A percentile compares a stretch with the other conserved stretches of the same genome.
Evolutionary conservation across 2,888 invertebrate species (phyloP).

Genomic region (Pristionchus mayeri): DNA sequence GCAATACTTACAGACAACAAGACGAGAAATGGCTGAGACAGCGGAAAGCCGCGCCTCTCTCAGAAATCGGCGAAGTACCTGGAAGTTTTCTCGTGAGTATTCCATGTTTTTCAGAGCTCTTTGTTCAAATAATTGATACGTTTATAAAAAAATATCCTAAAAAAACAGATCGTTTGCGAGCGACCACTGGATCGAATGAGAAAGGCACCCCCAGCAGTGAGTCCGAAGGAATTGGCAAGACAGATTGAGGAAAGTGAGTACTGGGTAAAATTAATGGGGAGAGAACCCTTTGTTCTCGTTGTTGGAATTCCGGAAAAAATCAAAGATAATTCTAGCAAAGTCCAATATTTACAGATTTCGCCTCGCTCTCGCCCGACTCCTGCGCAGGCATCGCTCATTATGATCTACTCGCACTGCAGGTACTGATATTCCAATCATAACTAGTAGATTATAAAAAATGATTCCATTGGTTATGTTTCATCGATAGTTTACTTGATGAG

Average conservation of each 20-base stretch:
- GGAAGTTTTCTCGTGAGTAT: not conserved
- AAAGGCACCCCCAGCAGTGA: not conserved
- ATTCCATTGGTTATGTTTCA: not conserved
- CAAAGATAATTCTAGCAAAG: no score
- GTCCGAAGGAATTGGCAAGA: not conserved
- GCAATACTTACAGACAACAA: not conserved
- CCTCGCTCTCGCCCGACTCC: not conserved
- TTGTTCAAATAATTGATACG: not conserved
- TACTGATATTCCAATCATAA: not conserved
- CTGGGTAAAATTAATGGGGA: not conserved
- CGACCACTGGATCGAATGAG: not conserved
- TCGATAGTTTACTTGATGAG: no score
- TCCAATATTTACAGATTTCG: conserved; percentile 1
- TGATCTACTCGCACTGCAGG: conserved; percentile 6
- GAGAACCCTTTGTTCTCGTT: no score
- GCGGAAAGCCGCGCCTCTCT: not conserved
- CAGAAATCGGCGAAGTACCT: not conserved
- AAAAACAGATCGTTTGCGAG: not conserved
- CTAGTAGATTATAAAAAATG: no score
- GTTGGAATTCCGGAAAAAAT: no score
- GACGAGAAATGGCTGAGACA: conserved; percentile 15
- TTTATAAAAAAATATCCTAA: not conserved
- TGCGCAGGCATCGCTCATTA: conserved; percentile 13
- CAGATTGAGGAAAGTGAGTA: not conserved
- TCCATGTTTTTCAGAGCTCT: not conserved